Percentiles rank a stretch among this genome's conserved stretches.
phyloP scores from a whole-genome alignment of 2,888 invertebrate species.

The Chaetogeoica ovagalla region DNA sequence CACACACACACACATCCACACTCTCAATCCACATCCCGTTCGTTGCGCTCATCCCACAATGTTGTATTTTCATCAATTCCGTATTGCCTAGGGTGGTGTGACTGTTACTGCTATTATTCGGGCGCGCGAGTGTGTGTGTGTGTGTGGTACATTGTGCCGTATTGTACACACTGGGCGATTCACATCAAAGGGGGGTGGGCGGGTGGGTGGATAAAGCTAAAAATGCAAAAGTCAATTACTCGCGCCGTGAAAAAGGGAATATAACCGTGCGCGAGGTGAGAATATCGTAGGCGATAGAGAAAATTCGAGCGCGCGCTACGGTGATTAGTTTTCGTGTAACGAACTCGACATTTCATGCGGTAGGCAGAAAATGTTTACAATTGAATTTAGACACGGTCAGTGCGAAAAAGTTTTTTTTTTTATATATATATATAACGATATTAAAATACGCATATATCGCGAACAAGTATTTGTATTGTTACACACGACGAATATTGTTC shows the following conservation, averaged over 20 bases:
- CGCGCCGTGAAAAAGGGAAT: background rate
- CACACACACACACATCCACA: too few relatives aligned
- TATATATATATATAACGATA: too few relatives aligned
- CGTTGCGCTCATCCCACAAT: background rate
- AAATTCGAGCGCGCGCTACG: background rate
- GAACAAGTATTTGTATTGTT: too few relatives aligned
- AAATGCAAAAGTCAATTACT: conserved; percentile 35
- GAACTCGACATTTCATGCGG: background rate
- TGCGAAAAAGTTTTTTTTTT: too few relatives aligned
- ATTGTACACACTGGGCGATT: background rate
- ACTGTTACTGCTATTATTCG: conserved; percentile 19
- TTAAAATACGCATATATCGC: too few relatives aligned
- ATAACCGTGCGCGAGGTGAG: background rate
- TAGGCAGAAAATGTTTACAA: too few relatives aligned
- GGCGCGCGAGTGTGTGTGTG: background rate
- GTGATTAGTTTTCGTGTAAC: background rate
- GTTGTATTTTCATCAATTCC: conserved; percentile 46
- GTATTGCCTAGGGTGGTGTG: conserved; percentile 37
- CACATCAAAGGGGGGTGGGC: conserved; percentile 13
- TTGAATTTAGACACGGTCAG: too few relatives aligned
- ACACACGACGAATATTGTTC: too few relatives aligned
- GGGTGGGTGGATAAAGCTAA: conserved; percentile 20
- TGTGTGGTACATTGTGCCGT: background rate
- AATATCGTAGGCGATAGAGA: background rate
- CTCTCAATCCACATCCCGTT: background rate